phyloP scores from a whole-genome alignment of 2,797 vertebrate species.

The Pempheris klunzingeri region DNA sequence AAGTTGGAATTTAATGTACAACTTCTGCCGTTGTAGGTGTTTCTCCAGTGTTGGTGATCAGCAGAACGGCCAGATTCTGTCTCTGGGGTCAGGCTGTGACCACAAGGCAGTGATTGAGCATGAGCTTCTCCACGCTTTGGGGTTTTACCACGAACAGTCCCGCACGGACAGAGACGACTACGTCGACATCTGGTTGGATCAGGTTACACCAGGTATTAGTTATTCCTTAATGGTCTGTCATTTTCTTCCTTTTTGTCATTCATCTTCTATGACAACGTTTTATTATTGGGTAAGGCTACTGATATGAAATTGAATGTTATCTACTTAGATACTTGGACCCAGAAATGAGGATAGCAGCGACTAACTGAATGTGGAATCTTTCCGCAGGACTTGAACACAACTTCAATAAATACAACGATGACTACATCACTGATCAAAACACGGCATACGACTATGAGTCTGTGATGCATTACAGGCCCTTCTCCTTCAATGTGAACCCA shows the following conservation, averaged over 20 bases:
- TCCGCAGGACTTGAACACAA: slow-evolving; percentile 87
- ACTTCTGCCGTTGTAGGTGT: slow-evolving; percentile 79
- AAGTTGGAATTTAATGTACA: background rate
- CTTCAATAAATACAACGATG: slow-evolving; percentile 89
- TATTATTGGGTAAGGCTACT: background rate
- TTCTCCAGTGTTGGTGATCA: slow-evolving; percentile 91
- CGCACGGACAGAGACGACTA: slow-evolving; percentile 93
- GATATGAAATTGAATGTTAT: background rate
- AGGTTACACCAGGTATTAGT: slow-evolving; percentile 86
- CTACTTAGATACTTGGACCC: background rate
- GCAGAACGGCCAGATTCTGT: slow-evolving; percentile 89
- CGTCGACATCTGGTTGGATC: slow-evolving; percentile 90
- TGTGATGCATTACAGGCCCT: slow-evolving; percentile 91
- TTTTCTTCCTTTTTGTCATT: background rate
- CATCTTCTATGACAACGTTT: background rate
- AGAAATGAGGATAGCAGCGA: background rate
- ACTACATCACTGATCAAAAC: slow-evolving; percentile 91
- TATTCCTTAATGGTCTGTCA: background rate
- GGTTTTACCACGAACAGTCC: slow-evolving; percentile 93
- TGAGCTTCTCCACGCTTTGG: slow-evolving; percentile 91
- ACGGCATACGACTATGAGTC: slow-evolving; percentile 95
- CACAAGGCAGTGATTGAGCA: slow-evolving; percentile 91
- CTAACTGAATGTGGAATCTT: slow-evolving; percentile 10
- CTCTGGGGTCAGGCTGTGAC: slow-evolving; percentile 89
- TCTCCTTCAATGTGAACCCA: slow-evolving; percentile 91